Percentiles rank a stretch among this genome's conserved stretches.
Conservation (phyloP, 1,140 invertebrate genomes). For the Drosophila sulfurigaster region DNA sequence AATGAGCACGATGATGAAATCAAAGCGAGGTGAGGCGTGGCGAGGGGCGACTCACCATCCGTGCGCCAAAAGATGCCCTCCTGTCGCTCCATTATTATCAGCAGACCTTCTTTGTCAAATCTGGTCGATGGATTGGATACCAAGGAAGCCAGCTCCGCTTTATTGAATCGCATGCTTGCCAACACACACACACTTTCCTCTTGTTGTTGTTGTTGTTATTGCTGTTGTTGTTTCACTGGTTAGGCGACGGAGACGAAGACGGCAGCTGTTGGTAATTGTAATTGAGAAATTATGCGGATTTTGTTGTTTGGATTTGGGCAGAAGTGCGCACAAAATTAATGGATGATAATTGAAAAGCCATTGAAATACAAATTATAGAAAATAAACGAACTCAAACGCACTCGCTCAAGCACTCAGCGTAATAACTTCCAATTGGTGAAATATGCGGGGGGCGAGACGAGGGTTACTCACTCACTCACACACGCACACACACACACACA, state of each 20-base stretch:
- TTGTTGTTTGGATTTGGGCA: slow-evolving; percentile 17
- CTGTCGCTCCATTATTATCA: slow-evolving; percentile 94
- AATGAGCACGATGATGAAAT: slow-evolving; percentile 6
- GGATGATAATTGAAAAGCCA: not conserved
- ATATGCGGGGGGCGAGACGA: not conserved
- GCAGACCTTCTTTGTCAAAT: slow-evolving; percentile 96
- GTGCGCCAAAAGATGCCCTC: slow-evolving; percentile 96
- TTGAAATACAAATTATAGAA: not conserved
- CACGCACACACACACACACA: slow-evolving; percentile 15
- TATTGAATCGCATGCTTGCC: slow-evolving; percentile 94
- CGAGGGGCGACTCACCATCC: slow-evolving; percentile 90
- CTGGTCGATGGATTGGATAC: slow-evolving; percentile 94
- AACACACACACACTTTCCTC: not conserved
- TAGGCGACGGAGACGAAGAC: not conserved
- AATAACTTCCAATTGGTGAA: not conserved
- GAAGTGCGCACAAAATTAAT: slow-evolving; percentile 20
- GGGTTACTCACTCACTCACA: not conserved
- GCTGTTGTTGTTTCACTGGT: not conserved
- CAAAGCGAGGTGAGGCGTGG: not conserved
- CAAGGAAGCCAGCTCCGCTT: slow-evolving; percentile 93
- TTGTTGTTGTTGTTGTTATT: too few relatives aligned
- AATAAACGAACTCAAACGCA: slow-evolving; percentile 7
- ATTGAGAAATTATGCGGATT: slow-evolving; percentile 38
- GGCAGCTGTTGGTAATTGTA: slow-evolving; percentile 40
- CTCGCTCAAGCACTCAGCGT: not conserved